Evolutionary conservation across 2,113 vertebrate species (phyloP), one percentile per base, ranked within the genome.

Genomic region (Tetrao urogallus): DNA sequence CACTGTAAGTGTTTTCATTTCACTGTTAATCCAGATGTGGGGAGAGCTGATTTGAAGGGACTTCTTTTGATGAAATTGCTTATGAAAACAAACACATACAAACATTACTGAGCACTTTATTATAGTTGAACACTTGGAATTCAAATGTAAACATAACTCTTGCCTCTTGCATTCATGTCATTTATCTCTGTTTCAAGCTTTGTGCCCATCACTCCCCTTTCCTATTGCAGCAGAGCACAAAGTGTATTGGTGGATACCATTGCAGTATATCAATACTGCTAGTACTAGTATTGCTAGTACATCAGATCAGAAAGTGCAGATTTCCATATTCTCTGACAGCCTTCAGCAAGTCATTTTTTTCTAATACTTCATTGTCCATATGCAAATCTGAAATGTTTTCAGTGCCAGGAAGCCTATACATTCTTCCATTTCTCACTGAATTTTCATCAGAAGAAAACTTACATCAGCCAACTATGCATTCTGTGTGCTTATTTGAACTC

Each of bases 1-100:
- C 73, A 90, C 93, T 90, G 79, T 86, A 95, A 95, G 95, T 86
- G 81, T 79, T 86, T 90, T 56, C 90, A 86, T 94, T 93, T 95
- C 80, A 90, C 83, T 83, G 74, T 89, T 95, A 78, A 86, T 85
- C 83, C 34, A 72, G 92, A 93, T 57, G 90, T 89, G 88, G 86
- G 76, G 77, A 71, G 36, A 88, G 82, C 85, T 93, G 96, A 93
- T 86, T 81, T 94, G 90, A 96, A 88, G 34, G 91, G 91, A 28
- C 56, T 64, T 90, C 88, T 61, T n/a, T 57, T 70, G 54, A 24
- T 71, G 80, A 87, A 86, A 89, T 94, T 96, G 93, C 95, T 95
- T 90, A 95, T 95, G 93, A 94, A 94, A 95, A 74, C 38, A 91
- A 87, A 91, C 21, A 80, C 50, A 93, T 85, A 75, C 77, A 82